A percentile compares a stretch with the other conserved stretches of the same genome.
phyloP scores from a whole-genome alignment of 2,797 vertebrate species.

The Odontamblyopus rebecca region DNA sequence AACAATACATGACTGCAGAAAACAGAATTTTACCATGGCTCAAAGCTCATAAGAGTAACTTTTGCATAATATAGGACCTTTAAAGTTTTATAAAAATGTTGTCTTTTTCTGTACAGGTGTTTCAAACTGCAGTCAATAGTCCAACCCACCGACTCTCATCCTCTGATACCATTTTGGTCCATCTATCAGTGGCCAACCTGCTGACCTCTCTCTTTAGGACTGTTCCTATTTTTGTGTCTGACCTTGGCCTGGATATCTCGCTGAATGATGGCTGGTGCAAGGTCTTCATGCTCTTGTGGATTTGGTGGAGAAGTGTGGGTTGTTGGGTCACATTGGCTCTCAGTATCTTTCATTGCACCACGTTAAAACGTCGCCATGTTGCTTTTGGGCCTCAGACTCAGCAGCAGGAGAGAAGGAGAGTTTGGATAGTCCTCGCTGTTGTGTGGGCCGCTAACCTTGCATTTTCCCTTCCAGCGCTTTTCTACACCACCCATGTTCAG shows the following conservation, averaged over 20 bases:
- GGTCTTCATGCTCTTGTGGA: conserved; percentile 84
- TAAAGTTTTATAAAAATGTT: neutral
- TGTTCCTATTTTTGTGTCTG: conserved; percentile 79
- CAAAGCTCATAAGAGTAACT: too few species aligned
- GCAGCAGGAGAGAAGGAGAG: conserved; percentile 63
- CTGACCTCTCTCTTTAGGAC: conserved; percentile 80
- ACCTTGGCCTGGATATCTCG: conserved; percentile 75
- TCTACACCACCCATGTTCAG: conserved; percentile 66
- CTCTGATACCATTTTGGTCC: conserved; percentile 79
- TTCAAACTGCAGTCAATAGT: conserved; percentile 64
- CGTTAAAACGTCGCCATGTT: conserved; percentile 70
- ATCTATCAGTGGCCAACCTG: conserved; percentile 80
- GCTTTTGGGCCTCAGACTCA: conserved; percentile 56
- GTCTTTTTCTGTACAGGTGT: conserved; percentile 60
- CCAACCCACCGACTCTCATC: conserved; percentile 62
- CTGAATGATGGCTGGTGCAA: conserved; percentile 74
- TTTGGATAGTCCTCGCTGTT: conserved; percentile 60
- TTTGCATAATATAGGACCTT: too few species aligned
- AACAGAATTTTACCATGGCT: too few species aligned
- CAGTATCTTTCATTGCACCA: conserved; percentile 79
- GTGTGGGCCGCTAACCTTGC: conserved; percentile 77
- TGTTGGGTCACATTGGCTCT: conserved; percentile 81
- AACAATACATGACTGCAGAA: too few species aligned
- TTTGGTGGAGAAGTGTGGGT: conserved; percentile 82
- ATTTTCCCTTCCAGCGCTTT: conserved; percentile 77